Evolutionary conservation across 2,797 vertebrate species (phyloP).

Genomic region (Oreonectes daqikongensis): DNA sequence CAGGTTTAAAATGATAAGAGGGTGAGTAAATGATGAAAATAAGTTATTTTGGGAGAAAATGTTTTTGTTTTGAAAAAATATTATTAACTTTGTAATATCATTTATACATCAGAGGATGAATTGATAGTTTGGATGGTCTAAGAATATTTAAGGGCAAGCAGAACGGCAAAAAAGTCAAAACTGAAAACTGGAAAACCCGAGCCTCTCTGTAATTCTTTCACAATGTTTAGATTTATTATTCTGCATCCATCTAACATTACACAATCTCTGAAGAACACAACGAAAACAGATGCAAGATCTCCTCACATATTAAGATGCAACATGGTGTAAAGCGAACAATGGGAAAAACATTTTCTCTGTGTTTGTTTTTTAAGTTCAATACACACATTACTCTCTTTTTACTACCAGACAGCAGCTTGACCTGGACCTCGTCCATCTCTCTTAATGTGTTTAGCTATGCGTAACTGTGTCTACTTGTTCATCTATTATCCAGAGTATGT

Average conservation of each 20-base stretch:
- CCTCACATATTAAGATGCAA: neutral
- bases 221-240: too few species aligned
- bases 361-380: slow-evolving; percentile 66
- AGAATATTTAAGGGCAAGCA: too few species aligned
- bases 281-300: neutral
- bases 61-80: too few species aligned
- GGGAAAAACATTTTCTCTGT: slow-evolving; percentile 6
- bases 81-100: too few species aligned
- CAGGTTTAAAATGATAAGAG: too few species aligned
- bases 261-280: neutral
- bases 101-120: too few species aligned
- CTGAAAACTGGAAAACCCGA: too few species aligned
- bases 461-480: slow-evolving; percentile 7
- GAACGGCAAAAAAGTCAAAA: too few species aligned
- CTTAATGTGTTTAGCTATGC: slow-evolving; percentile 62
- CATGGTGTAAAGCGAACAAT: neutral
- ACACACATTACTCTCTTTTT: slow-evolving; percentile 72
- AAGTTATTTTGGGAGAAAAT: too few species aligned
- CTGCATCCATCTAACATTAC: neutral
- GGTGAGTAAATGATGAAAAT: too few species aligned
- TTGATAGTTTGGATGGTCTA: too few species aligned
- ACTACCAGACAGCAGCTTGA: slow-evolving; percentile 61
- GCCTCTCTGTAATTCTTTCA: too few species aligned
- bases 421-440: slow-evolving; percentile 72
- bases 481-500: slow-evolving; percentile 17